Evolutionary conservation across 1,140 invertebrate genomes (phyloP).

Genomic region (Nasonia longicornis): DNA sequence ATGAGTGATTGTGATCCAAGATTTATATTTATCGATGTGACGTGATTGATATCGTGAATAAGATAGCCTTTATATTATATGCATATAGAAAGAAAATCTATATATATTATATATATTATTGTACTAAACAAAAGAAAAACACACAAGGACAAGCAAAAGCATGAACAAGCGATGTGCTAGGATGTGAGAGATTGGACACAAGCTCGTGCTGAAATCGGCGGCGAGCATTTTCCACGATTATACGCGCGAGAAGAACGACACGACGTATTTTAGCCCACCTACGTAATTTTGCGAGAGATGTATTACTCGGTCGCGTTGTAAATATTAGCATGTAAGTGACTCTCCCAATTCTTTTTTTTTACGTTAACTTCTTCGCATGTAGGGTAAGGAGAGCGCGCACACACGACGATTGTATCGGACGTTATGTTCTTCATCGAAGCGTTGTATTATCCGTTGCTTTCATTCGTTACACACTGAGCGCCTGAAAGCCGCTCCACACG

Average conservation of each 20-base stretch:
- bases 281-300: neutral
- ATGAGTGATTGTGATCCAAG: conserved; percentile 48
- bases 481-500: conserved; percentile 28
- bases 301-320: conserved; percentile 29
- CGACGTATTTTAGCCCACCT: conserved; percentile 13
- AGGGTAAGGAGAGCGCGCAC: neutral
- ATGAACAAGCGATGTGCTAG: conserved; percentile 16
- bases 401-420: conserved; percentile 21
- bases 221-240: neutral
- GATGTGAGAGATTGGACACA: neutral
- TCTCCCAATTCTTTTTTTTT: neutral
- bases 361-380: conserved; percentile 7
- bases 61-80: conserved; percentile 41
- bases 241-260: neutral
- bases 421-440: conserved; percentile 11
- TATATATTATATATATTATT: conserved; percentile 41
- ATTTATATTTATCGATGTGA: conserved; percentile 56
- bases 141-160: conserved; percentile 1
- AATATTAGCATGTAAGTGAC: conserved; percentile 38
- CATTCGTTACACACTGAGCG: neutral
- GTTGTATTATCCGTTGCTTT: conserved; percentile 21
- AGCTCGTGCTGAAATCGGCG: conserved; percentile 28
- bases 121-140: conserved; percentile 11
- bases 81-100: conserved; percentile 27
- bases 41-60: conserved; percentile 50